These are phyloP conservation scores for Podotricha telesiphe DNA, from an alignment of 2,888 invertebrate species.

Conservation along the genomic window DNA sequence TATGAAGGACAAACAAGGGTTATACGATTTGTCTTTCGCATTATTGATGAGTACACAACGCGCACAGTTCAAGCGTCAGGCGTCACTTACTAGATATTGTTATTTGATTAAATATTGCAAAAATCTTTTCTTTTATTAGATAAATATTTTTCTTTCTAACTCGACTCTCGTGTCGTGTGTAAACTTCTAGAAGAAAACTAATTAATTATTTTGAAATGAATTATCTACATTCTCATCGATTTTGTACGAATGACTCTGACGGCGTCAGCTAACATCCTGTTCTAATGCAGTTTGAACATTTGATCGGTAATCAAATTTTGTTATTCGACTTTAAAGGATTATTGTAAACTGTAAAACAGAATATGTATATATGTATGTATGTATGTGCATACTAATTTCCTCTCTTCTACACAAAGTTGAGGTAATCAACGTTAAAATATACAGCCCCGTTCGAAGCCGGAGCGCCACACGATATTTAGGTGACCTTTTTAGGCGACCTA, in stretches of 20 bases:
- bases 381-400: background rate
- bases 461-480: conserved; percentile 18
- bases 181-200: background rate
- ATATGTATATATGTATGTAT: too few species aligned
- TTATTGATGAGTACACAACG: background rate
- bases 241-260: background rate
- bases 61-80: background rate
- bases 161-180: too few species aligned
- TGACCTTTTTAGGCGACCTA: conserved; percentile 26
- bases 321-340: background rate
- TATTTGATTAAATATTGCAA: background rate
- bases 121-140: background rate
- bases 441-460: background rate
- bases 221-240: background rate
- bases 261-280: background rate
- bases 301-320: background rate
- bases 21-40: background rate
- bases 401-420: background rate
- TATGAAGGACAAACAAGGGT: conserved; percentile 4
- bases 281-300: too few species aligned
- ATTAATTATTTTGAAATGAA: background rate
- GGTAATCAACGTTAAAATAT: conserved; percentile 11
- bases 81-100: background rate
- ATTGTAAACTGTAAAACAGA: background rate
- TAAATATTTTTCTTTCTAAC: background rate